These are phyloP conservation scores for Anthophora plumipes DNA, from an alignment of 2,888 invertebrate genomes.

Conservation along the genomic window DNA sequence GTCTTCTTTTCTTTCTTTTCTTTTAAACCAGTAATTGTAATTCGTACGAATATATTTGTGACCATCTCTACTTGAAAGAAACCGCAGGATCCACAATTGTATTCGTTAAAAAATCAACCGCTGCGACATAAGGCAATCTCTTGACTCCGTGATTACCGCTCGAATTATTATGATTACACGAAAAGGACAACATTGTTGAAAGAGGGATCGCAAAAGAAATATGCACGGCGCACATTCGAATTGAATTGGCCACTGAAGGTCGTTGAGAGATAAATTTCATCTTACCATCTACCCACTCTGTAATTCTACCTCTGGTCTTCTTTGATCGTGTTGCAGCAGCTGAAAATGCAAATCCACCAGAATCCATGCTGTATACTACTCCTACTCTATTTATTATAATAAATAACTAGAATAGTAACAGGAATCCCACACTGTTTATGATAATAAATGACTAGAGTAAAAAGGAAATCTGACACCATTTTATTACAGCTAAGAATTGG, in stretches of 20 bases:
- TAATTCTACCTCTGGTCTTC: neutral
- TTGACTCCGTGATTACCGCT: neutral
- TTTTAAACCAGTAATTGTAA: neutral
- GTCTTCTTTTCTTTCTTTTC: no score
- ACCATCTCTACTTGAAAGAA: neutral
- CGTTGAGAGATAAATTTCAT: neutral
- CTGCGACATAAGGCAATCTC: neutral
- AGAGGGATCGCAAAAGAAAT: neutral
- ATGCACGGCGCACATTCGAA: neutral
- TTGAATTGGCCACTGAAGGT: neutral
- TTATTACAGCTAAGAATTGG: no score
- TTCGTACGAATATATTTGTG: neutral
- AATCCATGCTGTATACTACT: no score
- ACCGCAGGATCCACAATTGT: slow-evolving; percentile 1
- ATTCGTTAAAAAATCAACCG: slow-evolving; percentile 11
- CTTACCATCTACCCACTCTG: neutral
- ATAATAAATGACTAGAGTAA: no score
- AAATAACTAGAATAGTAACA: no score
- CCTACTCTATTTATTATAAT: no score
- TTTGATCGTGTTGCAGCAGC: no score
- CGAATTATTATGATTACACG: neutral
- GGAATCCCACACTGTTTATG: no score
- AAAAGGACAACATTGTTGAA: neutral
- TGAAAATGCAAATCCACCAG: no score
- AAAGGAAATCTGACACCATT: no score